Conservation (phyloP, 1,140 invertebrate species). For the Brachionus manjavacas region DNA sequence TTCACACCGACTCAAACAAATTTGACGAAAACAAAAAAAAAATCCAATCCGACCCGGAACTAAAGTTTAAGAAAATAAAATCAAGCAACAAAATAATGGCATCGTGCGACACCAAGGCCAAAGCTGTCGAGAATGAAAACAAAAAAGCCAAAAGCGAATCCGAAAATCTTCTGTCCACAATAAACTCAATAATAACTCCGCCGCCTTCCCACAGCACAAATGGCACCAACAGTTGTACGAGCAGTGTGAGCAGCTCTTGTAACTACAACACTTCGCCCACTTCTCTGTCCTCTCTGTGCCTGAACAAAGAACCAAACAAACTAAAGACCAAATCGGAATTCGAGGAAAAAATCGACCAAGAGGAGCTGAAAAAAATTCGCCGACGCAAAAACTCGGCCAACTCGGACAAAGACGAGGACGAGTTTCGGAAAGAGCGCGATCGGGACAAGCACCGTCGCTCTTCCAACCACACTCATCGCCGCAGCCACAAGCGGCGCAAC, state of each 20-base stretch:
- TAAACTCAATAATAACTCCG: neutral
- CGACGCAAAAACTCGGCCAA: neutral
- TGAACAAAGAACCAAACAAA: conserved; percentile 1
- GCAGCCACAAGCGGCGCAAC: neutral
- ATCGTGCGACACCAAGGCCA: neutral
- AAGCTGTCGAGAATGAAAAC: neutral
- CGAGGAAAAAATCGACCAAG: neutral
- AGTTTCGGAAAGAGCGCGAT: neutral
- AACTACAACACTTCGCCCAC: conserved; percentile 10
- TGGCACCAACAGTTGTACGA: conserved; percentile 4
- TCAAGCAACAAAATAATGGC: neutral
- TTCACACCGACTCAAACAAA: neutral
- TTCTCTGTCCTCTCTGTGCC: neutral
- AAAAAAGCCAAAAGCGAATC: conserved; percentile 20
- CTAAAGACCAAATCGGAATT: neutral
- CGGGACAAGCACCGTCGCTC: neutral
- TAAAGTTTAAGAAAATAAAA: conserved; percentile 21
- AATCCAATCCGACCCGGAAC: neutral
- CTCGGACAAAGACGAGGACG: neutral
- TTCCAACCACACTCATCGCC: neutral
- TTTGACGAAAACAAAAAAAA: conserved; percentile 23
- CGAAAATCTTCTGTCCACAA: neutral
- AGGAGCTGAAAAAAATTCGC: neutral
- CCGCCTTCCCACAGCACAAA: conserved; percentile 8
- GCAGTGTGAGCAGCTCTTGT: neutral